phyloP scores from a whole-genome alignment of 2,888 invertebrate species.

The Platycheirus rosarum region DNA sequence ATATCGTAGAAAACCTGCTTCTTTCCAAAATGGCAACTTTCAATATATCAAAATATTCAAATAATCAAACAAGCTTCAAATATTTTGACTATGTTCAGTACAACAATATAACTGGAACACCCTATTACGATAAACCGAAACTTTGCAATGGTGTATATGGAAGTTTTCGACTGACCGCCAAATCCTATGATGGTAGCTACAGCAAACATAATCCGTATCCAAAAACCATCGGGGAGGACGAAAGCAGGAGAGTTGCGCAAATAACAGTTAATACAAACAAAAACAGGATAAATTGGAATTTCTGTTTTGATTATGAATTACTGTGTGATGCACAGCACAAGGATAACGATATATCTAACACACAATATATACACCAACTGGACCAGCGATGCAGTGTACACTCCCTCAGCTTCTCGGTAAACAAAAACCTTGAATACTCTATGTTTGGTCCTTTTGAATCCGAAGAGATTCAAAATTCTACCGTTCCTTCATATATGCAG shows the following conservation, averaged over 20 bases:
- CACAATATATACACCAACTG: not conserved
- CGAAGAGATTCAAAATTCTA: slow-evolving; percentile 40
- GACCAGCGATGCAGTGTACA: not conserved
- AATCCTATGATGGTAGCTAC: slow-evolving; percentile 59
- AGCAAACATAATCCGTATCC: slow-evolving; percentile 68
- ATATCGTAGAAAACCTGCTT: no score
- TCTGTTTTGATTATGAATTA: slow-evolving; percentile 74
- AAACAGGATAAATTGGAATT: slow-evolving; percentile 73
- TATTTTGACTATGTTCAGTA: no score
- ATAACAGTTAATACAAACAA: slow-evolving; percentile 73
- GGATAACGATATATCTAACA: not conserved
- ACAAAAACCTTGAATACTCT: slow-evolving; percentile 27
- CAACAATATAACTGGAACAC: not conserved
- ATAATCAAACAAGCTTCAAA: no score
- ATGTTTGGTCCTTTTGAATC: slow-evolving; percentile 32
- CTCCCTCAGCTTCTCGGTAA: slow-evolving; percentile 1
- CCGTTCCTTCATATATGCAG: slow-evolving; percentile 8
- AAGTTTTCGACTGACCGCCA: slow-evolving; percentile 57
- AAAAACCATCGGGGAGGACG: slow-evolving; percentile 33
- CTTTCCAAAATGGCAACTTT: no score
- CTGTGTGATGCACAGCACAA: slow-evolving; percentile 35
- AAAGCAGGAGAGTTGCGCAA: slow-evolving; percentile 46
- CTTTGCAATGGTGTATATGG: not conserved
- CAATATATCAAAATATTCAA: no score
- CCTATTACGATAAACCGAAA: not conserved